Evolutionary conservation across 2,797 vertebrate genomes (phyloP).

Genomic region (Momotus momota): DNA sequence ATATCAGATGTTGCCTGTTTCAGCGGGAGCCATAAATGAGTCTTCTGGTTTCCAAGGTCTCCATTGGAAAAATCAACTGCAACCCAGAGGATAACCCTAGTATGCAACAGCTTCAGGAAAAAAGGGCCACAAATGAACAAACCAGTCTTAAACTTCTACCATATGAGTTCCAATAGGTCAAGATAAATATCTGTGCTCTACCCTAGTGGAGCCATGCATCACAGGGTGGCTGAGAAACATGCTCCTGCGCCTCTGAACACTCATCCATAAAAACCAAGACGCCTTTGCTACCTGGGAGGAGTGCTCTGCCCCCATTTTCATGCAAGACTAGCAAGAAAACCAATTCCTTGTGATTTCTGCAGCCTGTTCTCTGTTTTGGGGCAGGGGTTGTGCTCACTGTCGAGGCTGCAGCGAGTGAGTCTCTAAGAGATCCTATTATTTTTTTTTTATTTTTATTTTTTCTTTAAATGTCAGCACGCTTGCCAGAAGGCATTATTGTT

Average conservation of each 20-base stretch:
- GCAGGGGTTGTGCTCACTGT: background rate
- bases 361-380: background rate
- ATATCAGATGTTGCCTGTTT: background rate
- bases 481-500: conserved; percentile 59
- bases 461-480: conserved; percentile 53
- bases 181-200: background rate
- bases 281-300: background rate
- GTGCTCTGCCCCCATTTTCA: background rate
- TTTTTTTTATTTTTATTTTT: conserved; percentile 26
- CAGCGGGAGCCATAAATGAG: background rate
- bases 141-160: background rate
- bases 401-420: background rate
- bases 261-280: background rate
- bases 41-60: background rate
- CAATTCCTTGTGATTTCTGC: background rate
- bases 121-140: background rate
- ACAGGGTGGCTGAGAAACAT: background rate
- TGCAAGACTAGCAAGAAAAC: background rate
- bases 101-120: fast-evolving
- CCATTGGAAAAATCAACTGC: background rate
- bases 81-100: background rate
- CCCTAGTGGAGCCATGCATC: background rate
- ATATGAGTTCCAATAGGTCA: background rate
- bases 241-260: background rate
- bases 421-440: background rate